phyloP scores from a whole-genome alignment of 2,888 invertebrate genomes.

The Agrochola lychnidis region DNA sequence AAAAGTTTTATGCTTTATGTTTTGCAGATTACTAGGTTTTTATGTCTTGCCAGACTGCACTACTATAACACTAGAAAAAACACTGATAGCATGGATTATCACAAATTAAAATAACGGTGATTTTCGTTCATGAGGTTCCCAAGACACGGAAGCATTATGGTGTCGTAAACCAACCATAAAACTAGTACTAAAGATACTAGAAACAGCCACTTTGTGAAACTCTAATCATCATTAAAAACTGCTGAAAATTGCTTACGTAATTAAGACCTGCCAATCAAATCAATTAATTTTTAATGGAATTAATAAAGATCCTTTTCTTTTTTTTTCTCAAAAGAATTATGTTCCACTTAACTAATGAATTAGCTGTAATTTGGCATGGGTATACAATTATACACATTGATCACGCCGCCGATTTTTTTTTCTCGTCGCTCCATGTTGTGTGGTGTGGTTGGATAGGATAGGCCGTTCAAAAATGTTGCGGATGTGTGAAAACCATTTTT shows the following conservation, averaged over 20 bases:
- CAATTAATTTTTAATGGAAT: neutral
- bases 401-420: too few relatives aligned
- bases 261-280: neutral
- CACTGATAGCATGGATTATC: neutral
- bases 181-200: constrained; percentile 7
- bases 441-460: too few relatives aligned
- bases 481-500: too few relatives aligned
- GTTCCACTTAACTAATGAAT: neutral
- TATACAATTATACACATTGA: neutral
- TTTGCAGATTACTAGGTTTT: constrained; percentile 56
- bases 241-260: neutral
- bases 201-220: neutral
- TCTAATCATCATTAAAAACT: neutral
- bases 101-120: constrained; percentile 32
- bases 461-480: too few relatives aligned
- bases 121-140: neutral
- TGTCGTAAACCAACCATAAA: constrained; percentile 22
- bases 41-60: constrained; percentile 41
- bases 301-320: neutral
- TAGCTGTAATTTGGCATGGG: too few relatives aligned
- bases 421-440: too few relatives aligned
- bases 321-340: neutral
- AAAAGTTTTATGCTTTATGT: constrained; percentile 52
- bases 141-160: neutral
- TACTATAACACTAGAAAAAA: constrained; percentile 38